phyloP scores from a whole-genome alignment of 1,140 invertebrate species.

The Zeugodacus cucurbitae region DNA sequence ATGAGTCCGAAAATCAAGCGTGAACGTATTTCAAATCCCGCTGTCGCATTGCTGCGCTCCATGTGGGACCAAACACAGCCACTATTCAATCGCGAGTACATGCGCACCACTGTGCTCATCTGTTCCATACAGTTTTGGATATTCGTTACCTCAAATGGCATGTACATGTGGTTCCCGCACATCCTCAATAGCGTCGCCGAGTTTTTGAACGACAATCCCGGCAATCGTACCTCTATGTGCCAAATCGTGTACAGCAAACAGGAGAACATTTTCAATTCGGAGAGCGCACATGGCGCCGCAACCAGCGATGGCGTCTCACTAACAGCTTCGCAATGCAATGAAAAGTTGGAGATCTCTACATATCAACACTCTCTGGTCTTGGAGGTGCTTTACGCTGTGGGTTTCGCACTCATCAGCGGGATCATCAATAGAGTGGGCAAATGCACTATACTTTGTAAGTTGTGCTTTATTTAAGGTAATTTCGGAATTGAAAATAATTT shows the following conservation, averaged over 20 bases:
- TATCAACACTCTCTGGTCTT: slow-evolving; percentile 47
- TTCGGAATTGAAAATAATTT: neutral
- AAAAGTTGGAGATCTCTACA: slow-evolving; percentile 46
- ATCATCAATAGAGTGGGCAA: slow-evolving; percentile 48
- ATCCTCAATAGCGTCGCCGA: slow-evolving; percentile 47
- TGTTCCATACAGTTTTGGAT: slow-evolving; percentile 46
- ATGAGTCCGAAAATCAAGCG: slow-evolving; percentile 1
- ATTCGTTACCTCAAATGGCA: slow-evolving; percentile 49
- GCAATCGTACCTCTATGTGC: slow-evolving; percentile 43
- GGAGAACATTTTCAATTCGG: slow-evolving; percentile 12
- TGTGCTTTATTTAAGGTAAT: neutral
- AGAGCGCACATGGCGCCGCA: neutral
- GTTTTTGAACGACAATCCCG: slow-evolving; percentile 44
- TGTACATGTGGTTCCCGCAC: slow-evolving; percentile 50
- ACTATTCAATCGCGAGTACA: slow-evolving; percentile 65
- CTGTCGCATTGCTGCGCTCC: slow-evolving; percentile 40
- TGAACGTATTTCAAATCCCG: neutral
- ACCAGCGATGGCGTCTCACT: neutral
- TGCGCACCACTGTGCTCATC: slow-evolving; percentile 64
- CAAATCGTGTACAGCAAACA: slow-evolving; percentile 45
- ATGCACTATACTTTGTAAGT: slow-evolving; percentile 48
- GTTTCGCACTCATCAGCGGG: slow-evolving; percentile 45
- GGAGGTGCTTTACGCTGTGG: slow-evolving; percentile 47
- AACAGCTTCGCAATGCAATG: slow-evolving; percentile 38
- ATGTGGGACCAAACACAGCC: slow-evolving; percentile 68